A percentile compares a stretch with the other conserved stretches of the same genome.
Evolutionary conservation across 2,888 invertebrate genomes (phyloP).

Genomic region (Latrodectus hesperus): DNA sequence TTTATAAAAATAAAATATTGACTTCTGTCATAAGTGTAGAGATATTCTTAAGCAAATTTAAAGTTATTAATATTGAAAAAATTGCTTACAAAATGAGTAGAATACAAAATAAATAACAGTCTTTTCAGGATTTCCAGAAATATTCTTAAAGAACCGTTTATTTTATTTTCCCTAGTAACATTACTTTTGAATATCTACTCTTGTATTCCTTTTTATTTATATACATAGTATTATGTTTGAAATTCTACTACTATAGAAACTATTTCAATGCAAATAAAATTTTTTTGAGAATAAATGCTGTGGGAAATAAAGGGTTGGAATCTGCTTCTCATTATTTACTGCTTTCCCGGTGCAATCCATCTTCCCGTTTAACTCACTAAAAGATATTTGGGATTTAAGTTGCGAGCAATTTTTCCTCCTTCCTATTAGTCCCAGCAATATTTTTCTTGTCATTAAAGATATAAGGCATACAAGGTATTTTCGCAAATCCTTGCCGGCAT

Average conservation of each 20-base stretch:
- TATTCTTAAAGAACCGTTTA: too few species aligned
- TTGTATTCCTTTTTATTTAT: too few species aligned
- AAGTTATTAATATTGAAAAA: too few species aligned
- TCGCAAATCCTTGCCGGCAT: slow-evolving; percentile 12
- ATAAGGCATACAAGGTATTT: slow-evolving; percentile 20
- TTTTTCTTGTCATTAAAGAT: slow-evolving; percentile 33
- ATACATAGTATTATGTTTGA: neutral
- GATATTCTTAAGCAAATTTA: too few species aligned
- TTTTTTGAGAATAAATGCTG: too few species aligned
- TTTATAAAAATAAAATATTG: too few species aligned
- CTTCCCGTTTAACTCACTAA: neutral
- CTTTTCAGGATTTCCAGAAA: too few species aligned
- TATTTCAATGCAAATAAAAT: neutral
- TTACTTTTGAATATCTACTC: too few species aligned
- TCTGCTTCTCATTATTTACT: slow-evolving; percentile 4
- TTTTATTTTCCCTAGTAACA: too few species aligned
- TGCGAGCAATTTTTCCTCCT: neutral
- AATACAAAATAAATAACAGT: too few species aligned
- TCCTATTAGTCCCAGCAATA: slow-evolving; percentile 15
- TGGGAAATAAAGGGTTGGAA: neutral
- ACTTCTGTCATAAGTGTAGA: too few species aligned
- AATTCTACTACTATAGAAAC: neutral
- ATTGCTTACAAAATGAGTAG: too few species aligned
- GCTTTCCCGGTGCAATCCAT: neutral
- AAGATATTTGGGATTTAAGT: slow-evolving; percentile 10